These are phyloP conservation scores for Agrochola lota DNA, from an alignment of 2,888 invertebrate genomes.

Conservation along the genomic window DNA sequence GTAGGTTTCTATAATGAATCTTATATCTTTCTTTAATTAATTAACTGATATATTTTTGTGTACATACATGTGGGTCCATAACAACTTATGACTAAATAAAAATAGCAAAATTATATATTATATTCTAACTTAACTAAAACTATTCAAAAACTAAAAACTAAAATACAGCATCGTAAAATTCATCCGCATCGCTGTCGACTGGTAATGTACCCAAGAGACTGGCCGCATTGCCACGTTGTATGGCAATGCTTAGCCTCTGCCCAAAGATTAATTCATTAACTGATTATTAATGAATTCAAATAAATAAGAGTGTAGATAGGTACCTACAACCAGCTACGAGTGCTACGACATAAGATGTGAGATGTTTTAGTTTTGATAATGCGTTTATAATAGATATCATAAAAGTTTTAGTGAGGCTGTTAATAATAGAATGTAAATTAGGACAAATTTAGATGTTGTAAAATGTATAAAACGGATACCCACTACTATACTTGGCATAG, in stretches of 20 bases:
- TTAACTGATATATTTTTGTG: too few relatives aligned
- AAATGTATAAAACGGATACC: slow-evolving; percentile 15
- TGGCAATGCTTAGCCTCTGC: too few relatives aligned
- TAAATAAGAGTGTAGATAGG: neutral
- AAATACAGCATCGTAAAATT: too few relatives aligned
- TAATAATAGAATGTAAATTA: slow-evolving; percentile 13
- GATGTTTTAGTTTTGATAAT: slow-evolving; percentile 28
- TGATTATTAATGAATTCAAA: slow-evolving; percentile 7
- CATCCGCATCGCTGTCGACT: too few relatives aligned
- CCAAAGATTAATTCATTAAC: neutral
- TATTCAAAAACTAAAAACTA: too few relatives aligned
- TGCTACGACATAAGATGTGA: slow-evolving; percentile 10
- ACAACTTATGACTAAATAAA: too few relatives aligned
- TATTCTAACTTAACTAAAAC: too few relatives aligned
- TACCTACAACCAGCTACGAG: neutral
- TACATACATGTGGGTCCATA: too few relatives aligned
- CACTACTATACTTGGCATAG: neutral
- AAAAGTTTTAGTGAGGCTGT: slow-evolving; percentile 19
- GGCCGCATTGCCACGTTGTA: too few relatives aligned
- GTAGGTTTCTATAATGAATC: too few relatives aligned
- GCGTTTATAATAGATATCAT: slow-evolving; percentile 12
- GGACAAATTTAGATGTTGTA: neutral
- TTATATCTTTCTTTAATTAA: neutral
- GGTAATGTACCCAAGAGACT: too few relatives aligned
- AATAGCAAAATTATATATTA: too few relatives aligned